Conservation (phyloP, 2,797 vertebrate genomes). For the Malurus splendens region DNA sequence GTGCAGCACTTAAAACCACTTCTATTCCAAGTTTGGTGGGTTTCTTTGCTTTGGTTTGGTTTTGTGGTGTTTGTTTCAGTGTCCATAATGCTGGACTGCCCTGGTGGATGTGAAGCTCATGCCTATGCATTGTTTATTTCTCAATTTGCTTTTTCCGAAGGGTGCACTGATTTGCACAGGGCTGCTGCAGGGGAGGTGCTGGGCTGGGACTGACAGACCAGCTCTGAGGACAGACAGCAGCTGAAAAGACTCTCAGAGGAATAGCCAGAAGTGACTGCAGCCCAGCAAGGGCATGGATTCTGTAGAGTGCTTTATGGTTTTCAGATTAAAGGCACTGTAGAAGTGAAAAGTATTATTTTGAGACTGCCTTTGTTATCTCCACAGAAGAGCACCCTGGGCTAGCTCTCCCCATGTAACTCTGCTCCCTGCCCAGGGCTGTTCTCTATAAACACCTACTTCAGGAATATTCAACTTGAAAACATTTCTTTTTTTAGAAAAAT, state of each 20-base stretch:
- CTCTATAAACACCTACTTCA: background rate
- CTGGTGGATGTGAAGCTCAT: background rate
- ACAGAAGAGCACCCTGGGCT: background rate
- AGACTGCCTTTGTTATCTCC: background rate
- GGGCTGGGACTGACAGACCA: background rate
- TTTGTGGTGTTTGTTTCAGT: background rate
- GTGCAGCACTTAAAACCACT: background rate
- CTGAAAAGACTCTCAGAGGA: background rate
- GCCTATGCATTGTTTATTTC: background rate
- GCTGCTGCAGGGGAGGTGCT: background rate
- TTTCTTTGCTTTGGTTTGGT: background rate
- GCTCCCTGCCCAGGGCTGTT: background rate
- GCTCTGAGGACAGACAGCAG: background rate
- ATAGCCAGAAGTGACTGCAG: background rate
- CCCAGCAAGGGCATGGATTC: background rate
- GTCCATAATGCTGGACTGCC: background rate
- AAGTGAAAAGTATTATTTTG: background rate
- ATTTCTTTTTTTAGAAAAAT: rapidly evolving
- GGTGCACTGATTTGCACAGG: background rate
- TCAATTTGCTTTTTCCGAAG: background rate
- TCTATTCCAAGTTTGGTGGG: background rate
- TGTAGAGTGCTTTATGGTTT: background rate
- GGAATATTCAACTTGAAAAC: background rate
- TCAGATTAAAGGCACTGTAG: background rate
- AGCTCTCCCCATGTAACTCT: background rate